A percentile compares a stretch with the other conserved stretches of the same genome.
Evolutionary conservation across 2,797 vertebrate species (phyloP).

Genomic region (Squalus acanthias): DNA sequence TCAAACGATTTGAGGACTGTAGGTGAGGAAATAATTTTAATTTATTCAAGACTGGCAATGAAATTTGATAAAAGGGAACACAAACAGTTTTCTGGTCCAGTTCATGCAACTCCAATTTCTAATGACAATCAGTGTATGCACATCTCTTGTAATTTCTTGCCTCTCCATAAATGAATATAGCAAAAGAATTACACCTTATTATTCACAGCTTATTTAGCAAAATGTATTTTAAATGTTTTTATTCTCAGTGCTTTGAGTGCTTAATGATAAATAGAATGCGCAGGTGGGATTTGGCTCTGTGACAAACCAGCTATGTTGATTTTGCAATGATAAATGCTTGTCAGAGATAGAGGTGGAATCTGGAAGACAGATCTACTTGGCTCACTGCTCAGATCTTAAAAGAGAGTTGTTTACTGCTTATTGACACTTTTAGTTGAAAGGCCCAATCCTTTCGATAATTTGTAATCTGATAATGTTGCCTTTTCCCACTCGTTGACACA

Average conservation of each 20-base stretch:
- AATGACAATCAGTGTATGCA: background rate
- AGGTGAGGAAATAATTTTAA: background rate
- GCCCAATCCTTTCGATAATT: background rate
- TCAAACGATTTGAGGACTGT: background rate
- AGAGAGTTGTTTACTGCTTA: background rate
- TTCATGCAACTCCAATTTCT: background rate
- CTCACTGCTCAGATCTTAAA: background rate
- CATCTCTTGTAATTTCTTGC: background rate
- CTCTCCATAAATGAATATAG: background rate
- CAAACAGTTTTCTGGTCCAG: background rate
- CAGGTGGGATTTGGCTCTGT: background rate
- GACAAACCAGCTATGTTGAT: background rate
- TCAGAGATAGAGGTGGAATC: background rate
- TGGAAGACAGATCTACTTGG: background rate
- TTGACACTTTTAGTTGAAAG: background rate
- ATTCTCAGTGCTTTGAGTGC: background rate
- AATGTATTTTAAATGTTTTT: background rate
- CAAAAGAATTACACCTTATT: background rate
- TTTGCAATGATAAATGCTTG: background rate
- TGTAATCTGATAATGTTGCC: background rate
- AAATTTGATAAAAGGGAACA: too few species aligned
- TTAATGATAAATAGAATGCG: background rate
- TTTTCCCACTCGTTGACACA: background rate
- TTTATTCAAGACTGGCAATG: background rate
- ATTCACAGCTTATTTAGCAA: background rate